Conservation (phyloP, 1,140 invertebrate species). For the Tyrophagus putrescentiae region DNA sequence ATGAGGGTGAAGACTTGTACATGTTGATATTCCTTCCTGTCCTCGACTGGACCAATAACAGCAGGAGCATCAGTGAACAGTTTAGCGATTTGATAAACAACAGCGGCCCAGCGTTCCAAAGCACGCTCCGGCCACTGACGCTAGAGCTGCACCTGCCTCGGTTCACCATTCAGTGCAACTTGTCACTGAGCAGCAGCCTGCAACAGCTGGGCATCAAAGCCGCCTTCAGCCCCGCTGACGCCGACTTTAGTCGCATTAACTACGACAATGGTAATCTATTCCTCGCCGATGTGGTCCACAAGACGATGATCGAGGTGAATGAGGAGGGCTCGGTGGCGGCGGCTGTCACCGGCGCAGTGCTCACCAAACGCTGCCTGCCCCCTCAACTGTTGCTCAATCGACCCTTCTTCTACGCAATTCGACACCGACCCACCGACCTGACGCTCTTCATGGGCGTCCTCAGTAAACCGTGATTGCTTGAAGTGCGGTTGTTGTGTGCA, state of each 20-base stretch:
- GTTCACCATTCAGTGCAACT: not conserved
- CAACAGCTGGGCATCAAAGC: not conserved
- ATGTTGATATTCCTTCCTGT: not conserved
- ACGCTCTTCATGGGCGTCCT: constrained; percentile 48
- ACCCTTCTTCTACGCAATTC: constrained; percentile 55
- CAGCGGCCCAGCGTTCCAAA: constrained; percentile 5
- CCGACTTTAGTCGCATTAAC: constrained; percentile 12
- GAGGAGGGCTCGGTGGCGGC: constrained; percentile 37
- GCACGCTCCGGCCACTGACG: not conserved
- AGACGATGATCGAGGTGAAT: constrained; percentile 35
- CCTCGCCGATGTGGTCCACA: constrained; percentile 29
- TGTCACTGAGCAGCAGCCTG: not conserved
- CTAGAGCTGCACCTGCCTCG: constrained; percentile 8
- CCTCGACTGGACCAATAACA: too few relatives aligned
- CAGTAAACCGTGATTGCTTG: constrained; percentile 13
- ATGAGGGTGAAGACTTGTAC: not conserved
- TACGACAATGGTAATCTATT: not conserved
- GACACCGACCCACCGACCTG: constrained; percentile 41
- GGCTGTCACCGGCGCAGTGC: constrained; percentile 29
- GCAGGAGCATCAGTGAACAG: too few relatives aligned
- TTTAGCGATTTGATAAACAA: too few relatives aligned
- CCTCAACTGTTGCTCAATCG: constrained; percentile 48
- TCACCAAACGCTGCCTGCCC: not conserved
- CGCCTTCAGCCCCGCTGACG: not conserved
- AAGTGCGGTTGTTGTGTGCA: too few relatives aligned